Conservation (phyloP, 2,797 vertebrate genomes). For the Peromyscus aztecus region DNA sequence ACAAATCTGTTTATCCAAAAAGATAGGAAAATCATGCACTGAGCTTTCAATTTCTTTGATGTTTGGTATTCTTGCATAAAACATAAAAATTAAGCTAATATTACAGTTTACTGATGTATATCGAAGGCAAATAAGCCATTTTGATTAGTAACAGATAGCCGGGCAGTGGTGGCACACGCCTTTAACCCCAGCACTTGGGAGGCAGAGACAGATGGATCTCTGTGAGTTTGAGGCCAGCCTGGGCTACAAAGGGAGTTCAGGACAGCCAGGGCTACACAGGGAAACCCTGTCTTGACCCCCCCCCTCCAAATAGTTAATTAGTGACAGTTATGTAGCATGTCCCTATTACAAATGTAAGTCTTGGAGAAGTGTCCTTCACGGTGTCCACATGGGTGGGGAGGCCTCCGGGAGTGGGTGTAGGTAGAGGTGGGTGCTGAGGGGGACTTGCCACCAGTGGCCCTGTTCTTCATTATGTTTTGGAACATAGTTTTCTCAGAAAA, state of each 20-base stretch:
- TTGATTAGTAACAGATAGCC: constrained; percentile 28
- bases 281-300: neutral
- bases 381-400: too few species aligned
- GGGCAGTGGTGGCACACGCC: neutral
- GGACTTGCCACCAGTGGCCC: neutral
- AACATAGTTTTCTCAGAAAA: neutral
- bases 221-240: neutral
- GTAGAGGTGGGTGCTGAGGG: fast-evolving
- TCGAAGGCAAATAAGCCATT: constrained; percentile 65
- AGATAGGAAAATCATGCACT: constrained; percentile 70
- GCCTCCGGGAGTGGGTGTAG: neutral
- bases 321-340: neutral
- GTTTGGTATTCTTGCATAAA: constrained; percentile 65
- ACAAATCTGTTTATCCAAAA: constrained; percentile 40
- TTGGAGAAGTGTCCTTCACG: neutral
- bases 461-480: neutral
- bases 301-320: neutral
- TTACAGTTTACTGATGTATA: constrained; percentile 38
- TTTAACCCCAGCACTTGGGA: neutral
- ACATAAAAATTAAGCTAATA: constrained; percentile 34
- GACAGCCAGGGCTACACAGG: neutral
- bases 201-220: neutral
- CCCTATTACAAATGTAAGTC: neutral
- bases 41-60: constrained; percentile 52
- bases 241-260: neutral